Evolutionary conservation across 2,888 invertebrate species (phyloP), one percentile per base, ranked within the genome.

Genomic region (Omphaloscelis lunosa): DNA sequence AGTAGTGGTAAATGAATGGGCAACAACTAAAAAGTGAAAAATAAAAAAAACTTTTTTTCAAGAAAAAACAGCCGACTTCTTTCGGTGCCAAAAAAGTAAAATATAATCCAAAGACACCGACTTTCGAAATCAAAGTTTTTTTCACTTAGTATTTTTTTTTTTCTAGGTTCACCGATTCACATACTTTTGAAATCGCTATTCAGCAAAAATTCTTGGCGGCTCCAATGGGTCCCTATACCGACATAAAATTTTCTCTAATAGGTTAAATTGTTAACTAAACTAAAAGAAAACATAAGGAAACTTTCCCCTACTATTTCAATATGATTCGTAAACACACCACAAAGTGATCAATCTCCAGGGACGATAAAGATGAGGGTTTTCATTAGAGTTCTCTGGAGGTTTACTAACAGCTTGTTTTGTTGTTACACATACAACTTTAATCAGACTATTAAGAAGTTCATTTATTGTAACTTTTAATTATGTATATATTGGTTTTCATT

Each of bases 281-380:
- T 20, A 70, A 66, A 78, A 67, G 56, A 58, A 66, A 77, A 66
- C 7, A 69, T 27, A 39, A 61, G 62, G 45, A 67, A 73, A 69
- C 20, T 41, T 62, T 74, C 51, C 34, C 72, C 58, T 69, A 69
- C 75, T 81, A 72, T 81, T 75, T 69, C 72, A 73, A 73, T 86
- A 68, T 72, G 74, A 77, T 76, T 79, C 75, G 73, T 72, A 78
- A 75, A 77, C 86, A 82, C 75, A 84, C 85, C 86, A 88, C 89
- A 87, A 89, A 86, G 79, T 86, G 89, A 90, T 90, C 86, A 89
- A 74, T 86, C 87, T 85, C 85, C 39, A 23, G 85, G 80, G 87
- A 83, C 86, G 79, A 88, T 89, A 87, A 88, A 82, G 85, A 84
- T 84, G 85, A 80, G 87, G 86, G 82, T 79, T 84, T 79, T 80